phyloP scores from a whole-genome alignment of 2,888 invertebrate species.

The Gari tellinella region DNA sequence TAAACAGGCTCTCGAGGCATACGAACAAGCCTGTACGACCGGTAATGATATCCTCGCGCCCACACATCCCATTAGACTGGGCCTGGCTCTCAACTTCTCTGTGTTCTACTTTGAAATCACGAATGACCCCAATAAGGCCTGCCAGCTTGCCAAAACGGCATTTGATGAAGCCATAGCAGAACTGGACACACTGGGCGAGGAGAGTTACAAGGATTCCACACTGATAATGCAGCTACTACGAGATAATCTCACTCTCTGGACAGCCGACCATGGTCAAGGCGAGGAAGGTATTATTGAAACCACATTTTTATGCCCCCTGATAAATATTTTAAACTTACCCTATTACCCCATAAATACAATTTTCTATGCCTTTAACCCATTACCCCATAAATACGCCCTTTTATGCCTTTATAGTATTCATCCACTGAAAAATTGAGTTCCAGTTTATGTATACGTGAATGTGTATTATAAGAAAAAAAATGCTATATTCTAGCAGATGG shows the following conservation, averaged over 20 bases:
- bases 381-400: no score
- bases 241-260: conserved; percentile 91
- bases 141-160: conserved; percentile 99
- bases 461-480: no score
- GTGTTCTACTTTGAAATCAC: conserved; percentile 99
- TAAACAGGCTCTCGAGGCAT: conserved; percentile 91
- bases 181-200: conserved; percentile 99
- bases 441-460: no score
- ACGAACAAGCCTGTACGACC: conserved; percentile 99
- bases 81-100: conserved; percentile 99
- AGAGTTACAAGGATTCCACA: conserved; percentile 99
- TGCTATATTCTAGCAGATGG: no score
- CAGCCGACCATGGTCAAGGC: conserved; percentile 87
- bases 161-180: conserved; percentile 99
- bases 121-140: conserved; percentile 99
- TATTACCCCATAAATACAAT: no score
- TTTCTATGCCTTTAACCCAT: no score
- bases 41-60: conserved; percentile 99
- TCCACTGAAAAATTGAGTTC: no score
- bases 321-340: no score
- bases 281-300: no score
- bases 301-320: no score
- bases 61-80: conserved; percentile 99
- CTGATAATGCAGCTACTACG: conserved; percentile 99
- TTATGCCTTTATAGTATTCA: no score